Base-by-base conservation (phyloP, 2,888 invertebrate species). In the Oligia strigilis region DNA sequence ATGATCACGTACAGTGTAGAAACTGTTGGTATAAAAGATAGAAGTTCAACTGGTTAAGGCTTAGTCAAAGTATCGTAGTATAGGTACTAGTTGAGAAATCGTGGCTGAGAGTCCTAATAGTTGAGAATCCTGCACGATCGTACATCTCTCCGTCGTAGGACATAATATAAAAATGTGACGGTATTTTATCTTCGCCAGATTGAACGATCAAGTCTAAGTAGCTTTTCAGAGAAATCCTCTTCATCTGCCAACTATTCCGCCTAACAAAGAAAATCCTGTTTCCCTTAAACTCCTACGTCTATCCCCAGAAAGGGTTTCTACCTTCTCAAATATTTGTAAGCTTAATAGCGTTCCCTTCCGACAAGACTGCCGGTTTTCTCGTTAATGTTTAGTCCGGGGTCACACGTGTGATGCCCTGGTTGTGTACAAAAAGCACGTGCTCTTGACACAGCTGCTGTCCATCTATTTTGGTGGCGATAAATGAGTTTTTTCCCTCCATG, bases 361-460 rank as follows among this genome's bases (percentile, higher is more conserved):
- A 55, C 75, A 75, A 67, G 75, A 29, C 69, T 74, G 60, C 60
- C 62, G 67, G 80, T 84, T 83, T 83, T 77, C 82, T 89, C 67
- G 75, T 86, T 74, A 76, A 80, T 81, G 64, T 86, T 83, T 82
- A 85, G 85, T 87, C 77, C 72, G 80, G 84, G 81, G 88, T 83
- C 83, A 90, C 93, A 93, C 91, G 91, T 93, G 93, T 92, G 88
- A 79, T 89, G 85, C 85, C 86, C 87, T 87, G 87, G 90, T 87
- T 91, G 90, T 92, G 88, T 91, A 92, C 89, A 91, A 89, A 90
- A 89, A 85, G 89, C 93, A 94, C 92, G 93, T 92, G 94, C 87
- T 92, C 93, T 92, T 92, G 91, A 92, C 93, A 92, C 94, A 93
- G 93, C 93, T 94, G 94, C 89, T 83, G 82, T 72, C 74, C 86